A percentile compares a stretch with the other conserved stretches of the same genome.
Conservation (phyloP, 2,888 invertebrate species). For the Campoplex capitator region DNA sequence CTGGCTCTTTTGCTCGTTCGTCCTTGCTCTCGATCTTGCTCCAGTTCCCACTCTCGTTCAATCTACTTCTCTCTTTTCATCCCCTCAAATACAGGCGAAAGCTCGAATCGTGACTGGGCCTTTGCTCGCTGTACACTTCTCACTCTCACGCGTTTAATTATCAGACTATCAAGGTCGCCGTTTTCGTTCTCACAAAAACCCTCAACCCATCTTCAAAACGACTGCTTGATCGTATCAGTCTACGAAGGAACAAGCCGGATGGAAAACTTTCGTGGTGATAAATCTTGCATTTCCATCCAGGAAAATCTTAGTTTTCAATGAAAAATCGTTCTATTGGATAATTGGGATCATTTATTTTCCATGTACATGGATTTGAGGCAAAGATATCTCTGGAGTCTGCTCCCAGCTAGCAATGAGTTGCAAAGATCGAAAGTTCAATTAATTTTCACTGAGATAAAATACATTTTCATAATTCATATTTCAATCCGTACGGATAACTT, state of each 20-base stretch:
- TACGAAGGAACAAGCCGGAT: conserved; percentile 32
- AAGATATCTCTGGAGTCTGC: neutral
- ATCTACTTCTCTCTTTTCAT: conserved; percentile 3
- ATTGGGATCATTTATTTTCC: conserved; percentile 3
- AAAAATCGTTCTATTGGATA: conserved; percentile 38
- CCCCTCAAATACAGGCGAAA: conserved; percentile 25
- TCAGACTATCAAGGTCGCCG: conserved; percentile 44
- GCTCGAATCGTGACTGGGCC: conserved; percentile 42
- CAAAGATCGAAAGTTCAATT: neutral
- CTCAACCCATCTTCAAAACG: conserved; percentile 21
- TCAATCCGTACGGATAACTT: neutral
- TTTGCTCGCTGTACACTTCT: conserved; percentile 37
- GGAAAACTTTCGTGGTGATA: conserved; percentile 36
- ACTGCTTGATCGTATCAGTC: conserved; percentile 37
- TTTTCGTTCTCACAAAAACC: neutral
- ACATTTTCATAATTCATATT: neutral
- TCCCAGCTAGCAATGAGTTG: neutral
- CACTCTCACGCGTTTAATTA: conserved; percentile 49
- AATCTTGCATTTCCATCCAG: conserved; percentile 22
- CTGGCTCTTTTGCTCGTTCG: conserved; percentile 30
- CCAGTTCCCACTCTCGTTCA: conserved; percentile 42
- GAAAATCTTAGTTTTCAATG: neutral
- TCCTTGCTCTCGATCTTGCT: conserved; percentile 59
- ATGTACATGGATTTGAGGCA: neutral
- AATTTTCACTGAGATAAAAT: neutral